These are phyloP conservation scores for Gandaritis pyraliata DNA, from an alignment of 2,888 invertebrate genomes.

Conservation along the genomic window DNA sequence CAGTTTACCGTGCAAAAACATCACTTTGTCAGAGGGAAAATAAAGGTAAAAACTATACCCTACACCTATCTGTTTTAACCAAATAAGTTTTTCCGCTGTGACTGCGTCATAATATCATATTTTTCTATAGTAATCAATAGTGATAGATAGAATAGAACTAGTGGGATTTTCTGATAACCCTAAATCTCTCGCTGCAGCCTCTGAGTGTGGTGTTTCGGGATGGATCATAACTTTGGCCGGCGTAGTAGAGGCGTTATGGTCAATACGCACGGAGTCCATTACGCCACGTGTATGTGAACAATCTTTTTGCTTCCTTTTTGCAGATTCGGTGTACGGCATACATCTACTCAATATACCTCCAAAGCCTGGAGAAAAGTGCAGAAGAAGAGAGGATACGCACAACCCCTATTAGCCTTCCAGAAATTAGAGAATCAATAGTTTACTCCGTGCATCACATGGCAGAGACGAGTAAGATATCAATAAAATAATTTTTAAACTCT, in stretches of 20 bases:
- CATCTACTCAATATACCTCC: conserved; percentile 72
- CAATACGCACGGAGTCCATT: too few species aligned
- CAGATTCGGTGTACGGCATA: conserved; percentile 76
- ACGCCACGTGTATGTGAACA: background rate
- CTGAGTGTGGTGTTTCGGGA: too few species aligned
- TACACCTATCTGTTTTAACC: too few species aligned
- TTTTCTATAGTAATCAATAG: too few species aligned
- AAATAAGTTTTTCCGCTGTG: too few species aligned
- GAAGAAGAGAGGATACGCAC: conserved; percentile 66
- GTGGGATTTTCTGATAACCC: too few species aligned
- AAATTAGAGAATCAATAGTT: conserved; percentile 67
- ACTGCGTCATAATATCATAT: too few species aligned
- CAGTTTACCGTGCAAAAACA: conserved; percentile 76
- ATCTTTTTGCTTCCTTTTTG: background rate
- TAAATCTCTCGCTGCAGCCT: too few species aligned
- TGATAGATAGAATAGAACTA: too few species aligned
- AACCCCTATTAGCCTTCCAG: conserved; percentile 62
- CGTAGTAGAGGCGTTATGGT: too few species aligned
- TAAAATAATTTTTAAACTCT: too few species aligned
- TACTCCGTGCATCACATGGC: conserved; percentile 71
- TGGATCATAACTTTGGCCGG: too few species aligned
- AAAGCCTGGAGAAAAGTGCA: conserved; percentile 72
- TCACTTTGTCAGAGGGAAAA: conserved; percentile 71
- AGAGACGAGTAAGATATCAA: conserved; percentile 60
- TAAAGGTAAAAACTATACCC: conserved; percentile 59